Evolutionary conservation across 2,797 vertebrate genomes (phyloP).

Genomic region (Manis crassicaudata): DNA sequence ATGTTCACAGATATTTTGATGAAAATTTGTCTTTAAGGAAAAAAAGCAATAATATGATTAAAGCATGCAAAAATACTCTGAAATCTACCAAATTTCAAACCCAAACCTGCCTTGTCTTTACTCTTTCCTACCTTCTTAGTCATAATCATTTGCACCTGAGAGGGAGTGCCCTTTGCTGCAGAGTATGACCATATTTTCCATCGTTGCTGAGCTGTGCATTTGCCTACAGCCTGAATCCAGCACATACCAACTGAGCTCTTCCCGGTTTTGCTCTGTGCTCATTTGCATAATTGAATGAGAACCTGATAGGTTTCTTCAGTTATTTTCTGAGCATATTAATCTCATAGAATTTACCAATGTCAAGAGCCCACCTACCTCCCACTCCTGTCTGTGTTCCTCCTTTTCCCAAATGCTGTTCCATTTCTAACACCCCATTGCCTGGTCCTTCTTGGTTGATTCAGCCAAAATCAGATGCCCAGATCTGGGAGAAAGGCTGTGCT

Average conservation of each 20-base stretch:
- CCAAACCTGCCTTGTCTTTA: background rate
- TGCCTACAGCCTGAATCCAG: fast-evolving
- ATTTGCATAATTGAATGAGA: background rate
- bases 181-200: background rate
- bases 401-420: background rate
- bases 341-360: background rate
- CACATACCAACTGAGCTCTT: fast-evolving
- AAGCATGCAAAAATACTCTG: background rate
- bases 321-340: background rate
- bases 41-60: background rate
- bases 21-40: slow-evolving; percentile 9
- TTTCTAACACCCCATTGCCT: background rate
- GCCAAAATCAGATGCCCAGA: background rate
- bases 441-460: background rate
- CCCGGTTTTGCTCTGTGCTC: background rate
- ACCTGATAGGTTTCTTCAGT: background rate
- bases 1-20: background rate
- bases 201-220: too few relatives aligned
- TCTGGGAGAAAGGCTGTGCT: background rate
- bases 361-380: background rate
- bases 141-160: background rate
- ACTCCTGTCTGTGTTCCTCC: background rate
- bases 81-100: background rate
- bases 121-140: background rate
- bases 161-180: background rate